Conservation (phyloP, 2,888 invertebrate genomes). For the Drosophila koepferae region DNA sequence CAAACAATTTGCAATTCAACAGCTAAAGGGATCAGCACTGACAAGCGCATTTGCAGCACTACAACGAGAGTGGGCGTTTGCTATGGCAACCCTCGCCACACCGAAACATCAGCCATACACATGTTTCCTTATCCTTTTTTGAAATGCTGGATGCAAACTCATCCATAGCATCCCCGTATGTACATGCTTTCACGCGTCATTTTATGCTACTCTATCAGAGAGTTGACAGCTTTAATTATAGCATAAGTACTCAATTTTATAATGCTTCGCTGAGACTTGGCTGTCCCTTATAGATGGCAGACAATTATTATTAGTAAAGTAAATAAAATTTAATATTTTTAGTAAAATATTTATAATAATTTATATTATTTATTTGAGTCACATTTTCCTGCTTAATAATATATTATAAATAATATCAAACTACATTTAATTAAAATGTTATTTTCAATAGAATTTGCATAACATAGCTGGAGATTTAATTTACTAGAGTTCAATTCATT, state of each 20-base stretch:
- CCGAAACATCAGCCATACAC: constrained; percentile 45
- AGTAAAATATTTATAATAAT: too few relatives aligned
- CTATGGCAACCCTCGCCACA: constrained; percentile 4
- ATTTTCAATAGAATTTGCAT: too few relatives aligned
- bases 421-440: too few relatives aligned
- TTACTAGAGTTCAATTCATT: too few relatives aligned
- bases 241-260: neutral
- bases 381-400: too few relatives aligned
- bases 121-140: constrained; percentile 33
- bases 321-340: too few relatives aligned
- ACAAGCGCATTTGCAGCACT: constrained; percentile 74
- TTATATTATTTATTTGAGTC: too few relatives aligned
- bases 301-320: too few relatives aligned
- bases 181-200: constrained; percentile 26
- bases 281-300: too few relatives aligned
- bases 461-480: too few relatives aligned
- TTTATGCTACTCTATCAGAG: constrained; percentile 30
- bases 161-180: constrained; percentile 33
- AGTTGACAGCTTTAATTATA: constrained; percentile 4
- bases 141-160: constrained; percentile 33
- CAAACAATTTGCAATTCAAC: constrained; percentile 82
- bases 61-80: constrained; percentile 6
- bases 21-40: constrained; percentile 78
- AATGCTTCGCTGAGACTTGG: too few relatives aligned
- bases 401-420: too few relatives aligned